Percentiles rank a stretch among this genome's conserved stretches.
These are phyloP conservation scores for Mastigias papua DNA, from an alignment of 30 jellyfish, hydroid and myxozoan genomes.

Conservation along the genomic window DNA sequence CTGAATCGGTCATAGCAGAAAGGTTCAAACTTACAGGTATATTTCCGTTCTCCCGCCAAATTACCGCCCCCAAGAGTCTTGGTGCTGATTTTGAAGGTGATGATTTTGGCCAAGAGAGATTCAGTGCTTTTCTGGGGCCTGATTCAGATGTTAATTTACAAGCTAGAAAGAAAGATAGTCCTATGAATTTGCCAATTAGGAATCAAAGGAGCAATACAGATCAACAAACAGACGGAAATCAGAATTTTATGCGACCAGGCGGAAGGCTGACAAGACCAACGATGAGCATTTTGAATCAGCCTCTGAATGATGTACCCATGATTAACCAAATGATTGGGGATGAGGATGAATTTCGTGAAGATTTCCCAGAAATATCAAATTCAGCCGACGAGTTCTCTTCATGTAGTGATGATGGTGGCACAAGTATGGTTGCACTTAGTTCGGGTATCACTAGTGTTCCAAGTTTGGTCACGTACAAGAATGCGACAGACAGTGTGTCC, in stretches of 20 bases:
- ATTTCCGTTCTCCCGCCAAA: slow-evolving; percentile 49
- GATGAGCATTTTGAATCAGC: slow-evolving; percentile 71
- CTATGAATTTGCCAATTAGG: slow-evolving; percentile 6
- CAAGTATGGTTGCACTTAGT: slow-evolving; percentile 30
- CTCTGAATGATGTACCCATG: slow-evolving; percentile 50
- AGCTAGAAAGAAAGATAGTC: slow-evolving; percentile 31
- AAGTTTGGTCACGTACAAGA: background rate
- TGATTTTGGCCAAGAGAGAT: slow-evolving; percentile 12
- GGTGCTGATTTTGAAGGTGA: slow-evolving; percentile 35
- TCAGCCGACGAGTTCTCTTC: slow-evolving; percentile 60
- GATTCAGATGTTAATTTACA: slow-evolving; percentile 36
- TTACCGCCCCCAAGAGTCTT: background rate
- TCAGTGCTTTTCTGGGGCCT: slow-evolving; percentile 15
- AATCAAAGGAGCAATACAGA: slow-evolving; percentile 26
- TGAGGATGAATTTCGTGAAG: slow-evolving; percentile 58
- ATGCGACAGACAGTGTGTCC: slow-evolving; percentile 2
- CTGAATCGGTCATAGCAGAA: slow-evolving; percentile 16
- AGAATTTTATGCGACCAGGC: slow-evolving; percentile 26
- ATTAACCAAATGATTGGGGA: slow-evolving; percentile 31
- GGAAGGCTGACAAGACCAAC: slow-evolving; percentile 58
- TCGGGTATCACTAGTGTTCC: slow-evolving; percentile 22
- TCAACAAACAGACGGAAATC: slow-evolving; percentile 42
- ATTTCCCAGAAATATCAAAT: slow-evolving; percentile 46
- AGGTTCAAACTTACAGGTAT: slow-evolving; percentile 34
- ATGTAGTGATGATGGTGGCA: slow-evolving; percentile 54